phyloP scores from a whole-genome alignment of 1,140 invertebrate genomes.

The Zophobas atratus region DNA sequence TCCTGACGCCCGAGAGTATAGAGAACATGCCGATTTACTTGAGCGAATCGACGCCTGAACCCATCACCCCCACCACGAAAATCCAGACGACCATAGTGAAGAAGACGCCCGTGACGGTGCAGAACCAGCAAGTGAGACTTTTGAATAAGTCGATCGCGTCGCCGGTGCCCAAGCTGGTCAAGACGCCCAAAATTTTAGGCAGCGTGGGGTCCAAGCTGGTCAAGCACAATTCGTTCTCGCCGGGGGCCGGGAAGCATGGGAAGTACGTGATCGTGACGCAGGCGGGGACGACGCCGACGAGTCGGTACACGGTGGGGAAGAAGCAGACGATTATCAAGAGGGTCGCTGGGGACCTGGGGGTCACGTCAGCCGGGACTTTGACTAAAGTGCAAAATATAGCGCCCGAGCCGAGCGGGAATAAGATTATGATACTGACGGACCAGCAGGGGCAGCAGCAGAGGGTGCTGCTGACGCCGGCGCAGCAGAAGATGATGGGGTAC shows the following conservation, averaged over 20 bases:
- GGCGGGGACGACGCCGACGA: slow-evolving; percentile 47
- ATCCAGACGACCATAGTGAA: slow-evolving; percentile 1
- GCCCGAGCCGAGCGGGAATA: slow-evolving; percentile 64
- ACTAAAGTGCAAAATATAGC: slow-evolving; percentile 63
- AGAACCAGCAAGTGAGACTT: slow-evolving; percentile 43
- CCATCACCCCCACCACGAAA: not conserved
- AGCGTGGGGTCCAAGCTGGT: slow-evolving; percentile 22
- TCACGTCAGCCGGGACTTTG: slow-evolving; percentile 28
- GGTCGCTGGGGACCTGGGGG: slow-evolving; percentile 57
- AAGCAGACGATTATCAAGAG: slow-evolving; percentile 67
- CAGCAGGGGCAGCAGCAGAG: slow-evolving; percentile 72
- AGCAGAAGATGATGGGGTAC: slow-evolving; percentile 72
- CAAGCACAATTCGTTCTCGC: slow-evolving; percentile 37
- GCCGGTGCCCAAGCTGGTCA: slow-evolving; percentile 19
- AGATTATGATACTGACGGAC: slow-evolving; percentile 75
- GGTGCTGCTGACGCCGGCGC: slow-evolving; percentile 72
- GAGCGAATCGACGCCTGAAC: slow-evolving; percentile 6
- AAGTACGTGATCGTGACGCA: slow-evolving; percentile 77
- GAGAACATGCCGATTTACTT: slow-evolving; percentile 79
- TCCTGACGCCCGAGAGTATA: slow-evolving; percentile 74
- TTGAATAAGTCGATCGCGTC: slow-evolving; percentile 46
- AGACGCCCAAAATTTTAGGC: slow-evolving; percentile 39
- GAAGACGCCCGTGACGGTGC: not conserved
- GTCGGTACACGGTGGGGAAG: slow-evolving; percentile 60
- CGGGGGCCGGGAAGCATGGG: slow-evolving; percentile 68